Conservation (phyloP, 2,888 invertebrate species). For the Chaitophorus viminalis region DNA sequence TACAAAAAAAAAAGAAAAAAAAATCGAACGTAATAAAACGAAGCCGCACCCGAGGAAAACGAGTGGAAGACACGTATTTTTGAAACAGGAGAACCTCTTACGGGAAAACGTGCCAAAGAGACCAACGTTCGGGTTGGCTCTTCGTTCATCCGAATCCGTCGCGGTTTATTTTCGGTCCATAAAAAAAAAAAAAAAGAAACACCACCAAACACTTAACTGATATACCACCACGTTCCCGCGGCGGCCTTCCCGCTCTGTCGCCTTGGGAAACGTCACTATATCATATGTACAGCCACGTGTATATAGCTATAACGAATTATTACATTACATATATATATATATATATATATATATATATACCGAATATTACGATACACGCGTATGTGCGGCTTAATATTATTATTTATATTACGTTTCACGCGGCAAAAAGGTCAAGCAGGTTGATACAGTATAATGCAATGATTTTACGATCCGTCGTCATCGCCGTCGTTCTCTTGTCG, state of each 20-base stretch:
- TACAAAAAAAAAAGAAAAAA: constrained; percentile 18
- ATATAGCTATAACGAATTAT: too few relatives aligned
- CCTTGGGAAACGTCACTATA: background rate
- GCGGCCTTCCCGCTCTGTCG: background rate
- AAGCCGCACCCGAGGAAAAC: constrained; percentile 21
- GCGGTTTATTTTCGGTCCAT: constrained; percentile 59
- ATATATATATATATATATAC: too few relatives aligned
- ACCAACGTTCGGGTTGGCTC: constrained; percentile 46
- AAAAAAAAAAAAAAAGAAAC: constrained; percentile 25
- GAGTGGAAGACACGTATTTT: constrained; percentile 50
- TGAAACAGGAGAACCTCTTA: constrained; percentile 53
- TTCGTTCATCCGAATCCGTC: constrained; percentile 59
- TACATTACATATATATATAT: too few relatives aligned
- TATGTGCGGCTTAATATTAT: background rate
- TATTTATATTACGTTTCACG: background rate
- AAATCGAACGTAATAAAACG: constrained; percentile 14
- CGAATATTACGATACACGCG: too few relatives aligned
- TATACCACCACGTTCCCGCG: background rate
- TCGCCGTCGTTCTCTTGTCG: constrained; percentile 52
- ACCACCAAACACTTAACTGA: background rate
- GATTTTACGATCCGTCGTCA: constrained; percentile 53
- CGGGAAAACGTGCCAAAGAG: constrained; percentile 51
- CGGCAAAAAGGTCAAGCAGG: constrained; percentile 43
- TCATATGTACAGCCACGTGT: background rate
- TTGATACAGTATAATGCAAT: background rate